Conservation (phyloP, 2,888 invertebrate species). For the Eilema sororculum region DNA sequence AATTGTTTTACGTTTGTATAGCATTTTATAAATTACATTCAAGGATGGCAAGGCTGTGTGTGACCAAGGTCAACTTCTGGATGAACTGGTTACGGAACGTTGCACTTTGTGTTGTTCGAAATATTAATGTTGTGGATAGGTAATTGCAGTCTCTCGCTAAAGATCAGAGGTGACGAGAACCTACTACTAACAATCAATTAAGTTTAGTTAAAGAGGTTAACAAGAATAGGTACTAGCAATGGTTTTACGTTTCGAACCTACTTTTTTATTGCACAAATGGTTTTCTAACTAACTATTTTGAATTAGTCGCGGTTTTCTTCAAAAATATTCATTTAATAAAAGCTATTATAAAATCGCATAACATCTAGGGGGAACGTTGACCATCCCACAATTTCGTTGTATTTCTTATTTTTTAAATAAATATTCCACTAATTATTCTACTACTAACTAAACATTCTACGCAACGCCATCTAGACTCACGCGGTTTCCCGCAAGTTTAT, state of each 20-base stretch:
- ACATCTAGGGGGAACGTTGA: too few species aligned
- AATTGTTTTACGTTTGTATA: conserved; percentile 3
- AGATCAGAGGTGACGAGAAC: not conserved
- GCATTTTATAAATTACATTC: conserved; percentile 2
- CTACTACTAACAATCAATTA: not conserved
- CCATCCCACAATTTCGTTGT: too few species aligned
- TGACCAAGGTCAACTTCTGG: conserved; percentile 10
- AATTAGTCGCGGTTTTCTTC: too few species aligned
- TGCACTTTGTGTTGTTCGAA: not conserved
- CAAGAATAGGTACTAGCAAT: too few species aligned
- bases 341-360: too few species aligned
- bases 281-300: too few species aligned
- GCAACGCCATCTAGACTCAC: too few species aligned
- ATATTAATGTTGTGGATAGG: not conserved
- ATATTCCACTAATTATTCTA: too few species aligned
- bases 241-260: not conserved
- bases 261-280: not conserved
- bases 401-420: too few species aligned
- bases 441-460: too few species aligned
- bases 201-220: not conserved
- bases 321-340: too few species aligned
- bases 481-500: too few species aligned
- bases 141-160: not conserved
- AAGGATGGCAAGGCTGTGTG: conserved; percentile 8
- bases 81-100: conserved; percentile 13